Conservation (phyloP, 2,797 vertebrate species). For the Lacerta agilis region DNA sequence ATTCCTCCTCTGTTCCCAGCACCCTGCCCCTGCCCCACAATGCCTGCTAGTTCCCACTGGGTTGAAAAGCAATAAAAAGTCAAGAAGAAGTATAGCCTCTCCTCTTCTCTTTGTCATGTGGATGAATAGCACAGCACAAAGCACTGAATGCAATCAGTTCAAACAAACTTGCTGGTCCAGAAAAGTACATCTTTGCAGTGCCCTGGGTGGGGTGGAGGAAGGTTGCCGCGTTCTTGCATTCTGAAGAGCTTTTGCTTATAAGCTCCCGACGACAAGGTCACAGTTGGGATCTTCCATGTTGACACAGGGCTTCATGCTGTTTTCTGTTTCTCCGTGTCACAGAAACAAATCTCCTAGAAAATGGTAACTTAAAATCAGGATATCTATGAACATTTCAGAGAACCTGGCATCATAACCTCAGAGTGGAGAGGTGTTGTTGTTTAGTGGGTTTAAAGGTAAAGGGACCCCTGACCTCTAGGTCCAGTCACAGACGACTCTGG, state of each 20-base stretch:
- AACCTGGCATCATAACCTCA: constrained; percentile 52
- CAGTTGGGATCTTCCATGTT: constrained; percentile 36
- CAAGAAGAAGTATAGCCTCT: constrained; percentile 81
- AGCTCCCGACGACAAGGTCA: constrained; percentile 56
- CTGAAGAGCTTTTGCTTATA: constrained; percentile 72
- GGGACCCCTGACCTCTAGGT: too few relatives aligned
- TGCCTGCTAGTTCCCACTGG: constrained; percentile 76
- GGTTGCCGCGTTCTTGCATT: constrained; percentile 49
- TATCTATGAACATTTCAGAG: constrained; percentile 61
- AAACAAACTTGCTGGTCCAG: constrained; percentile 68
- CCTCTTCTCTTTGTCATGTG: constrained; percentile 80
- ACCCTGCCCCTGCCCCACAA: constrained; percentile 46
- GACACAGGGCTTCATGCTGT: neutral
- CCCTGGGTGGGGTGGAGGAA: constrained; percentile 59
- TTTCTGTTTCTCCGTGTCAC: constrained; percentile 1
- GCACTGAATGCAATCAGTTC: constrained; percentile 78
- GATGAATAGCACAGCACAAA: constrained; percentile 79
- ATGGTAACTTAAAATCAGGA: constrained; percentile 38
- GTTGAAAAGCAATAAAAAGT: constrained; percentile 83
- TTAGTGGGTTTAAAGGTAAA: too few relatives aligned
- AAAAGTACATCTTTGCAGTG: constrained; percentile 56
- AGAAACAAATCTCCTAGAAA: constrained; percentile 68
- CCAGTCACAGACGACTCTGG: too few relatives aligned
- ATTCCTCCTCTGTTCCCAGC: constrained; percentile 40
- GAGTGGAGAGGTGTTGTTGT: neutral